Evolutionary conservation across 2,797 vertebrate genomes (phyloP), one percentile per base, ranked within the genome.

Genomic region (Cheirogaleus major): DNA sequence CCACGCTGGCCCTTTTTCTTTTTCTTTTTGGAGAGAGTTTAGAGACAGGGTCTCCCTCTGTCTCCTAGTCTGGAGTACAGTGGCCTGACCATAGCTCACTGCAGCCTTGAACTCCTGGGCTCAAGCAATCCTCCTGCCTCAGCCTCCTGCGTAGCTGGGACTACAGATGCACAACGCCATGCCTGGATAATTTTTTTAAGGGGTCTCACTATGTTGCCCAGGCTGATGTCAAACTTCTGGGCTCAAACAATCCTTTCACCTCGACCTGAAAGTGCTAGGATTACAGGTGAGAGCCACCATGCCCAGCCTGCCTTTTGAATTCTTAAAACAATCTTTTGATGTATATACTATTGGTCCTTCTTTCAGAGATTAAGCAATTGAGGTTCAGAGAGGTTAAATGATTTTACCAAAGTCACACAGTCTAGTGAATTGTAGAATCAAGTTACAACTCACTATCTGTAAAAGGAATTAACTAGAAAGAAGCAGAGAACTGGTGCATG

Each of bases 241-340:
- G 30, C 32, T 65, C 30, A 65, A 65, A 65, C 15, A n/a, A 65
- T 65, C 63, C 15, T 65, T 15, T 15, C 32, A 65, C 32, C 63
- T 65, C 4, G 4, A 15, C 32, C 63, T 17, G 15, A n/a, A n/a
- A 65, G 63, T 65, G 63, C 15, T 65, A 65, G 32, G 32, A n/a
- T 65, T 65, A n/a, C 32, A 65, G 15, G 63, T 32, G 32, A n/a
- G 32, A 65, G 63, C 6, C 32, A n/a, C 63, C 4, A 17, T 65
- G 32, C 63, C 63, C 32, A n/a, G 7, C 32, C 63, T 80, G 45
- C 3, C n/a, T 65, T 75, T 50, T 93, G 86, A 82, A 76, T 63
- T 35, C 32, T 90, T 81, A 94, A 73, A 92, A 78, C 9, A 94
- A 69, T 73, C 72, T 78, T 94, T 82, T 63, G n/a, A 75, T 38